These are phyloP conservation scores for Daktulosphaira vitifoliae DNA, from an alignment of 1,140 invertebrate species.

Conservation along the genomic window DNA sequence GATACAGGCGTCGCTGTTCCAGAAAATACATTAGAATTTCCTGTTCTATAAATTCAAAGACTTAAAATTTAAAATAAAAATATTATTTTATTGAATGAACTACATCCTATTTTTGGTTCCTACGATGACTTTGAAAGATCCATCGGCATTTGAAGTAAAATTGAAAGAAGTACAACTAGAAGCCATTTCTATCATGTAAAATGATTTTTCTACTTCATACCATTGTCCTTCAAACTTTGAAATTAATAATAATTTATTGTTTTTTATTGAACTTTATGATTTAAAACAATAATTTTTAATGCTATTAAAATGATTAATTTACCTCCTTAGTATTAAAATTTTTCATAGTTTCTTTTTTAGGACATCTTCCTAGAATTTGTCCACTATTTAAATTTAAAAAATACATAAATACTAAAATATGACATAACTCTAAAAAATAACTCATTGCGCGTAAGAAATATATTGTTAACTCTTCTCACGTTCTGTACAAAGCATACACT, in stretches of 20 bases:
- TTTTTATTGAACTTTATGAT: too few species aligned
- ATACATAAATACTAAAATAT: not conserved
- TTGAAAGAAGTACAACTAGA: constrained; percentile 55
- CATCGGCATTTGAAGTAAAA: constrained; percentile 46
- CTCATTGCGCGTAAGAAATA: not conserved
- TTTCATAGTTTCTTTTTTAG: constrained; percentile 22
- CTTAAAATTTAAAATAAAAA: too few species aligned
- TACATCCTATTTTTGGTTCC: constrained; percentile 55
- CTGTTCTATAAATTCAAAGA: too few species aligned
- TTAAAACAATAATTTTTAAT: too few species aligned
- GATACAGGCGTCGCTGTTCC: constrained; percentile 47
- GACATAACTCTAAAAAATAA: not conserved
- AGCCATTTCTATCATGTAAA: constrained; percentile 58
- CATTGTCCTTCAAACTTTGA: constrained; percentile 57
- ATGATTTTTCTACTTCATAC: constrained; percentile 62
- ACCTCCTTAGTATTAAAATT: not conserved
- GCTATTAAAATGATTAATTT: not conserved
- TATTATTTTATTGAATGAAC: too few species aligned
- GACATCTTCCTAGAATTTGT: constrained; percentile 21
- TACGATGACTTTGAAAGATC: constrained; percentile 50
- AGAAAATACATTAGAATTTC: constrained; percentile 43
- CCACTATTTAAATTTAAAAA: not conserved
- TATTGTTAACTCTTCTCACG: not conserved
- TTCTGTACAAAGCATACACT: not conserved
- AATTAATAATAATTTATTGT: constrained; percentile 29